Percentiles rank a stretch among this genome's conserved stretches.
phyloP scores from a whole-genome alignment of 2,888 invertebrate genomes.

The Apomyelois bistriatella region DNA sequence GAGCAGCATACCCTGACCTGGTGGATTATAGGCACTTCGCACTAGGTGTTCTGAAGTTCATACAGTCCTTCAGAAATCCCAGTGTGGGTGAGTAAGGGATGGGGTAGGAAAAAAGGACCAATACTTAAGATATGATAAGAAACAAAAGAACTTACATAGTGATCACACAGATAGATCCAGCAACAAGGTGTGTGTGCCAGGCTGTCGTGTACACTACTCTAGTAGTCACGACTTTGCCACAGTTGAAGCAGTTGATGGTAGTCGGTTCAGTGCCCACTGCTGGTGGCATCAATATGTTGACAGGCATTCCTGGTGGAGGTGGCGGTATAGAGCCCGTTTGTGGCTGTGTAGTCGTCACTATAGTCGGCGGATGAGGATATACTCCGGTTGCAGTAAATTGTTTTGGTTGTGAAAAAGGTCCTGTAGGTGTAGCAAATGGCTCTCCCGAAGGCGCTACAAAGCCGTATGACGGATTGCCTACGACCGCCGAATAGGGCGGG shows the following conservation, averaged over 20 bases:
- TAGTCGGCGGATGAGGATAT: conserved; percentile 60
- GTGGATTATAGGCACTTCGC: no score
- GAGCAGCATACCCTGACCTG: no score
- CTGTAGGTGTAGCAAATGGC: conserved; percentile 30
- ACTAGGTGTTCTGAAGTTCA: no score
- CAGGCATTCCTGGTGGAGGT: conserved; percentile 44
- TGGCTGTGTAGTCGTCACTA: conserved; percentile 38
- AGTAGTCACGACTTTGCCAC: conserved; percentile 68
- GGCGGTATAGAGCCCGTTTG: conserved; percentile 41
- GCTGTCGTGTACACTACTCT: conserved; percentile 72
- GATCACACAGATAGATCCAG: conserved; percentile 68
- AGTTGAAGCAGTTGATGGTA: conserved; percentile 68
- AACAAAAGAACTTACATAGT: conserved; percentile 58
- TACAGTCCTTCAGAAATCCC: no score
- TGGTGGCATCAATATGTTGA: conserved; percentile 59
- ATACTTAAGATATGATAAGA: background rate
- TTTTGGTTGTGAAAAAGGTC: conserved; percentile 47
- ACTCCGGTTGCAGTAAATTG: conserved; percentile 64
- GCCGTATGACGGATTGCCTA: conserved; percentile 66
- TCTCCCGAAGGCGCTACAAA: conserved; percentile 40
- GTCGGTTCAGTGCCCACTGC: conserved; percentile 69
- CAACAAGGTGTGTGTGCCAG: conserved; percentile 73
- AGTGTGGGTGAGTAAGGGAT: no score
- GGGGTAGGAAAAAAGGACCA: no score
- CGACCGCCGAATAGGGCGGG: conserved; percentile 69